Evolutionary conservation across 2,888 invertebrate species (phyloP), one percentile per base, ranked within the genome.

Genomic region (Plebejus anna): DNA sequence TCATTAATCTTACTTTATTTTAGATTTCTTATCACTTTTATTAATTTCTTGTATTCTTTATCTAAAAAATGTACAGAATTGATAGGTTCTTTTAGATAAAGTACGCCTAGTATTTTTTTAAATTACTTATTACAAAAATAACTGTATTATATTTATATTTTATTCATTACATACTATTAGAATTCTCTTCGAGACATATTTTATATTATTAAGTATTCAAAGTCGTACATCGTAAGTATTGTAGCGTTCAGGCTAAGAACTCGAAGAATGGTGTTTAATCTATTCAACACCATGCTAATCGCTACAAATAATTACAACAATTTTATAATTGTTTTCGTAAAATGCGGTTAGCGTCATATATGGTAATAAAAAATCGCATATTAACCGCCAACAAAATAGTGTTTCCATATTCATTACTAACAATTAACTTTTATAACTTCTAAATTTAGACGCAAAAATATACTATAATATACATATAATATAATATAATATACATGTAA

Each of bases 281-380:
- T 66, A 66, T 32, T 66, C 66, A 66, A 32, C 66, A 32, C 32
- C 66, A 66, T 13, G 13, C 32, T 66, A 13, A 32, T 66, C 32
- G 66, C 32, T 66, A 13, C 13, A 11, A 66, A 47, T 72, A 47
- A 47, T 72, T 22, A 22, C 42, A 72, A 72, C 42, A 72, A 42
- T 42, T 47, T 47, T 42, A 71, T 47, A 47, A 71, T 71, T 47
- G 47, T 71, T 71, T 47, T 13, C 22, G 42, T 71, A 47, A 71
- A 22, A 71, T 5, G 22, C 22, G 4, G 71, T 66, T 66, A 66
- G 32, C 66, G 13, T 66, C 66, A 66, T 66, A 13, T 5, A 32
- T 32, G 66, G 32, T 32, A 66, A 61, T 28, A 61, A 32, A 28
- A 66, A 66, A 32, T 6, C 32, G 13, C 13, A 32, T 61, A 22